phyloP scores from a whole-genome alignment of 1,140 invertebrate species.

The Plodia interpunctella region DNA sequence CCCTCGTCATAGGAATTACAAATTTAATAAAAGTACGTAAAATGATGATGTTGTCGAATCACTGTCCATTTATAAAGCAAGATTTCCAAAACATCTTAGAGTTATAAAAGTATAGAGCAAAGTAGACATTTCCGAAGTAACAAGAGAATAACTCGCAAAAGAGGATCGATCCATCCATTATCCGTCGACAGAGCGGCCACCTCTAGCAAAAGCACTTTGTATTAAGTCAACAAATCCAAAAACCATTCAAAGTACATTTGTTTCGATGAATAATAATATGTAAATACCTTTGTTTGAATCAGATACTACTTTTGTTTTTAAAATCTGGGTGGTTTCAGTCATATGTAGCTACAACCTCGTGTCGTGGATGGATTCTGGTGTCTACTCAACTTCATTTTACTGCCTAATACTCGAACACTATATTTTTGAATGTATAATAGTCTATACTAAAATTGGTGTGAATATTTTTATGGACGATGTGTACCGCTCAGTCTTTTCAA shows the following conservation, averaged over 20 bases:
- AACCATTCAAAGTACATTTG: conserved; percentile 65
- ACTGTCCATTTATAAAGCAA: too few relatives aligned
- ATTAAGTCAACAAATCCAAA: conserved; percentile 70
- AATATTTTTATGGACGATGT: too few relatives aligned
- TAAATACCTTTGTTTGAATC: conserved; percentile 47
- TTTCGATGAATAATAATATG: conserved; percentile 66
- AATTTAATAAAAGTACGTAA: too few relatives aligned
- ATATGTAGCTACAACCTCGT: conserved; percentile 31
- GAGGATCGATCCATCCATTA: conserved; percentile 39
- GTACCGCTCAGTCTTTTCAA: too few relatives aligned
- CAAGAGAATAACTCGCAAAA: conserved; percentile 6
- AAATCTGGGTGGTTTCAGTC: conserved; percentile 3
- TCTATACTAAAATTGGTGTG: too few relatives aligned
- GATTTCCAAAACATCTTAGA: too few relatives aligned
- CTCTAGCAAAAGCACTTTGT: conserved; percentile 62
- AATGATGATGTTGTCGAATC: too few relatives aligned
- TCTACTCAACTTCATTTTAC: not conserved
- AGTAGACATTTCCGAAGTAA: not conserved
- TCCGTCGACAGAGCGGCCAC: conserved; percentile 49
- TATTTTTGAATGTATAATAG: too few relatives aligned
- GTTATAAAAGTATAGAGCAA: not conserved
- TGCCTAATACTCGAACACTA: not conserved
- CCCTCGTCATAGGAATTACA: too few relatives aligned
- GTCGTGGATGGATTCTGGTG: conserved; percentile 15
- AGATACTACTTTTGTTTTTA: conserved; percentile 4